These are phyloP conservation scores for Eulemur albifrons DNA, from an alignment of 2,797 vertebrate species.

Conservation along the genomic window DNA sequence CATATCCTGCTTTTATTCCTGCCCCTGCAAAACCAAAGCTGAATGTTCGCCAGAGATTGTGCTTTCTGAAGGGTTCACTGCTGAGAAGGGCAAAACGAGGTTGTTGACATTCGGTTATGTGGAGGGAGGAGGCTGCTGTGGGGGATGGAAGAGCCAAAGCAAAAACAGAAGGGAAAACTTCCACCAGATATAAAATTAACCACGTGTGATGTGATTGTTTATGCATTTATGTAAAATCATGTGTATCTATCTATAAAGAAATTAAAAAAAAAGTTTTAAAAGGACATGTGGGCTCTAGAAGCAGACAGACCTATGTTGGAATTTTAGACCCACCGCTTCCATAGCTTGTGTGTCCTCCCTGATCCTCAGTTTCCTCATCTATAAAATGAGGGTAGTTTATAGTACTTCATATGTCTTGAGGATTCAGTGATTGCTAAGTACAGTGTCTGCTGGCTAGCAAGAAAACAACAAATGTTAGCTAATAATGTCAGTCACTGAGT, in stretches of 20 bases:
- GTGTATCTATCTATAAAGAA: not conserved
- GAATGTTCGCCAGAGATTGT: not conserved
- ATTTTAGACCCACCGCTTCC: not conserved
- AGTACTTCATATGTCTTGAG: not conserved
- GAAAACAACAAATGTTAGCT: not conserved
- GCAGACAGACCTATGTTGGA: not conserved
- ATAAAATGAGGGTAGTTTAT: not conserved
- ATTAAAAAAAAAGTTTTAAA: not conserved
- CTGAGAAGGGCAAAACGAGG: not conserved
- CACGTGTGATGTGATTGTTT: no score
- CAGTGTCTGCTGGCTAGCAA: not conserved
- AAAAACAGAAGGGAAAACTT: not conserved
- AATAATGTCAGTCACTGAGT: not conserved
- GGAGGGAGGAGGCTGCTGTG: not conserved
- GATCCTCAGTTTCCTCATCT: not conserved
- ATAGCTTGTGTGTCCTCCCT: not conserved
- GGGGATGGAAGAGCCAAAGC: not conserved
- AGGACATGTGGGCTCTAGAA: not conserved
- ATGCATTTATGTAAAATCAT: not conserved
- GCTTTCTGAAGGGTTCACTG: not conserved
- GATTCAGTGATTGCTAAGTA: not conserved
- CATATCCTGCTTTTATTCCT: not conserved
- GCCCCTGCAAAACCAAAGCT: not conserved
- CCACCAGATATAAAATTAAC: not conserved
- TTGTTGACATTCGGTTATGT: not conserved